Base-by-base conservation (phyloP, 2,797 vertebrate species). In the Fundulus diaphanus region DNA sequence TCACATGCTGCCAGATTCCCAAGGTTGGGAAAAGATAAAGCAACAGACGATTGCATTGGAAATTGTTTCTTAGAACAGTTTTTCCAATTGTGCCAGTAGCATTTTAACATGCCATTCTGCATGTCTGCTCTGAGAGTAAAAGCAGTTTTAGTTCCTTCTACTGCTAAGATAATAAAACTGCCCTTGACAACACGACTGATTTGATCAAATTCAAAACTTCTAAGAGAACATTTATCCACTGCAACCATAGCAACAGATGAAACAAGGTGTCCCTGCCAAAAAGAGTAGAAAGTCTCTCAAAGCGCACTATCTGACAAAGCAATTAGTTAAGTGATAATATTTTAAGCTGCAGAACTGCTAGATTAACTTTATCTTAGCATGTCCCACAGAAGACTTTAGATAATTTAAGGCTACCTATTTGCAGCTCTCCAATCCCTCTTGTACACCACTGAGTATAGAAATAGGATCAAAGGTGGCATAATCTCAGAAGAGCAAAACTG, bases 341-440 rank as follows among this genome's bases (percentile, higher is more conserved):
- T 68, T 57, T 16, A 76, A 70, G 48, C 52, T 48, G 66, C 73
- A 75, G 80, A 85, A 65, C 76, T 81, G 70, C 66, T 67, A 79
- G 68, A 88, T 87, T 65, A 85, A 82, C 79, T 76, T 81, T 78
- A 75, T 85, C 74, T 65, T 24, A 31, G 81, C 68, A 70, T 46
- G 77, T 87, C 82, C 84, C 82, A 83, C 72, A 76, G 31, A 54
- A 78, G 81, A 84, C 80, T 72, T 82, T 13, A 80, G 85, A 91
- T 87, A 74, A 91, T 92, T 89, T 83, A 87, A 84, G 75, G 4
- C 65, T 49, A 84, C 49, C 72, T 81, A 85, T 87, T 86, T 82
- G 68, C 33, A 83, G 74, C 86, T 79, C 65, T 78, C 46, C 71
- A 54, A 74, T 79, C 78, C 74, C 69, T 77, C 42, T 71, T 29